Conservation (phyloP, 2,888 invertebrate species). For the Sphaeridia pumilis region DNA sequence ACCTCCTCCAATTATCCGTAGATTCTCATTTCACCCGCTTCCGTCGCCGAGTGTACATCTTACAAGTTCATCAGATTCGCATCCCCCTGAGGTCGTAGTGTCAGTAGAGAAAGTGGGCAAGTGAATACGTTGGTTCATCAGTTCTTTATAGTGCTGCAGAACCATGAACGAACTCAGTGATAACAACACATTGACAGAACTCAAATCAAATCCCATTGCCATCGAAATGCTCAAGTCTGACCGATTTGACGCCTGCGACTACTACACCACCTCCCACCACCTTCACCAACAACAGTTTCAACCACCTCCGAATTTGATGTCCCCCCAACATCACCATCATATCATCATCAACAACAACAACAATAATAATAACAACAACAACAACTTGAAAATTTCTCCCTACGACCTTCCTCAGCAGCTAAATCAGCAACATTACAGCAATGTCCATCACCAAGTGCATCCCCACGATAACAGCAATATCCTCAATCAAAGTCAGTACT, state of each 20-base stretch:
- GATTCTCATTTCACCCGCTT: too few relatives aligned
- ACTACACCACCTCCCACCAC: neutral
- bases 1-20: too few relatives aligned
- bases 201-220: conserved; percentile 2
- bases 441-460: neutral
- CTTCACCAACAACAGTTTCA: neutral
- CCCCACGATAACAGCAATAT: neutral
- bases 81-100: too few relatives aligned
- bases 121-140: too few relatives aligned
- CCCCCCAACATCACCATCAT: too few relatives aligned
- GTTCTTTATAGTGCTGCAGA: too few relatives aligned
- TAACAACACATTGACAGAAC: conserved; percentile 3
- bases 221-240: conserved; percentile 4
- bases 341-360: too few relatives aligned
- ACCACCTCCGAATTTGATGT: too few relatives aligned
- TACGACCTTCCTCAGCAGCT: neutral
- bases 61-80: too few relatives aligned
- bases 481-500: neutral
- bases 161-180: conserved; percentile 9
- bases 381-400: neutral
- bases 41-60: too few relatives aligned
- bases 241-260: neutral
- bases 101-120: too few relatives aligned
- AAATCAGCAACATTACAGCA: neutral
- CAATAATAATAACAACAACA: conserved; percentile 1